A percentile compares a stretch with the other conserved stretches of the same genome.
These are phyloP conservation scores for Mungos mungo DNA, from an alignment of 2,113 vertebrate species.

Conservation along the genomic window DNA sequence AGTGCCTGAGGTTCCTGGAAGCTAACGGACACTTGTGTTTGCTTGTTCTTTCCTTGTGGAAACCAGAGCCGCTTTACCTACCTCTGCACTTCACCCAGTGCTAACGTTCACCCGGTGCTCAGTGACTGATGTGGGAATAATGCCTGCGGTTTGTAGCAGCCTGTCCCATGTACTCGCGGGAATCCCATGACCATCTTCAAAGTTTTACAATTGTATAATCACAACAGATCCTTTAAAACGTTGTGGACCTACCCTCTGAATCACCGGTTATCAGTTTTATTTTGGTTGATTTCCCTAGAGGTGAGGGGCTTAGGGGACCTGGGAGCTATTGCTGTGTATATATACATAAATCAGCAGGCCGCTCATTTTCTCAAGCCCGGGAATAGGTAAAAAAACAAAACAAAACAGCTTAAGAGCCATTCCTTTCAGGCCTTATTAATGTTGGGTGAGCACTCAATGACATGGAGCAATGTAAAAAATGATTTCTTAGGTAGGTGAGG, in stretches of 20 bases:
- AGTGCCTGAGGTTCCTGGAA: not conserved
- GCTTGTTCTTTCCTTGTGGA: not conserved
- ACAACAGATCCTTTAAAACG: not conserved
- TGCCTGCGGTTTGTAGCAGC: fast-evolving
- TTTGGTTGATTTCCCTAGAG: not conserved
- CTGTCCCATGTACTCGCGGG: not conserved
- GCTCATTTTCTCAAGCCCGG: not conserved
- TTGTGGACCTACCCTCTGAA: not conserved
- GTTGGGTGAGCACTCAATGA: too few species aligned
- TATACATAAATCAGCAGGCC: not conserved
- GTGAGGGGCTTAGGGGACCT: not conserved
- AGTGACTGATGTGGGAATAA: too few species aligned
- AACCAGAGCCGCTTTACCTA: fast-evolving
- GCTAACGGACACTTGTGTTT: not conserved
- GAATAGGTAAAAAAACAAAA: not conserved
- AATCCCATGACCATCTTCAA: not conserved
- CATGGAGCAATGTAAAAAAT: not conserved
- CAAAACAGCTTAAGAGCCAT: not conserved
- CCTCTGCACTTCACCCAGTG: fast-evolving
- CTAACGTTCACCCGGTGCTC: fast-evolving
- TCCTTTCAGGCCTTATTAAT: not conserved
- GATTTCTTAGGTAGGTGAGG: not conserved
- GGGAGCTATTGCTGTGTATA: not conserved
- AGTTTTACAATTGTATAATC: not conserved
- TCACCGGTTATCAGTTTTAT: not conserved